These are phyloP conservation scores for Larimichthys polyactis DNA, from an alignment of 2,113 vertebrate genomes.

Conservation along the genomic window DNA sequence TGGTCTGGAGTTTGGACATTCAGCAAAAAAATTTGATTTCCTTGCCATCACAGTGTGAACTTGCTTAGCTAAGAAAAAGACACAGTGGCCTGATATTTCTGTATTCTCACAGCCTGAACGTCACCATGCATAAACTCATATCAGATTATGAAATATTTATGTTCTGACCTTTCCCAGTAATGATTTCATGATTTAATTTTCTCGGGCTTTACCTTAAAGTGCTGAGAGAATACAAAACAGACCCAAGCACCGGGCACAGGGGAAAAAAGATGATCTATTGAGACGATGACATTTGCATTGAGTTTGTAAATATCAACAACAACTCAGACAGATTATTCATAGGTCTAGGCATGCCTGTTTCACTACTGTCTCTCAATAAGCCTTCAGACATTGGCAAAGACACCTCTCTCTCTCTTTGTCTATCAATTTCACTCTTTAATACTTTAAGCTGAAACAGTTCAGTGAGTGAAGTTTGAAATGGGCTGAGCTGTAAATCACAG, in stretches of 20 bases:
- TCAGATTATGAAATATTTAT: slow-evolving; percentile 85
- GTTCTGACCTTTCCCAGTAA: slow-evolving; percentile 80
- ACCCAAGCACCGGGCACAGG: slow-evolving; percentile 20
- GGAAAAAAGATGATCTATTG: slow-evolving; percentile 65
- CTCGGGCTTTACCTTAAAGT: slow-evolving; percentile 76
- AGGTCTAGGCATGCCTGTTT: slow-evolving; percentile 30
- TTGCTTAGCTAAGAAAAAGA: slow-evolving; percentile 46
- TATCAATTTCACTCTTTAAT: slow-evolving; percentile 59
- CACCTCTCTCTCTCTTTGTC: slow-evolving; percentile 54
- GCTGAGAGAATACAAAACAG: slow-evolving; percentile 78
- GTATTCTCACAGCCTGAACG: slow-evolving; percentile 35
- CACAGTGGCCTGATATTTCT: slow-evolving; percentile 44
- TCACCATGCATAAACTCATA: slow-evolving; percentile 72
- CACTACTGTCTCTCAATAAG: slow-evolving; percentile 51
- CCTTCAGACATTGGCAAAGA: slow-evolving; percentile 43
- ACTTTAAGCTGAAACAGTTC: slow-evolving; percentile 60
- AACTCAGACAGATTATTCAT: slow-evolving; percentile 70
- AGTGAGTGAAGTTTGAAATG: slow-evolving; percentile 59
- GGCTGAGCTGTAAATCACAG: slow-evolving; percentile 53
- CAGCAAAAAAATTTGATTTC: slow-evolving; percentile 25
- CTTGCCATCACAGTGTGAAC: slow-evolving; percentile 13
- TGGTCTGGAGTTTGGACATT: slow-evolving; percentile 32
- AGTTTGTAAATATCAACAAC: slow-evolving; percentile 81
- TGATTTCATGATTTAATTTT: slow-evolving; percentile 83
- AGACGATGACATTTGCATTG: slow-evolving; percentile 77